These are phyloP conservation scores for Maconellicoccus hirsutus DNA, from an alignment of 1,140 invertebrate genomes.

Conservation along the genomic window DNA sequence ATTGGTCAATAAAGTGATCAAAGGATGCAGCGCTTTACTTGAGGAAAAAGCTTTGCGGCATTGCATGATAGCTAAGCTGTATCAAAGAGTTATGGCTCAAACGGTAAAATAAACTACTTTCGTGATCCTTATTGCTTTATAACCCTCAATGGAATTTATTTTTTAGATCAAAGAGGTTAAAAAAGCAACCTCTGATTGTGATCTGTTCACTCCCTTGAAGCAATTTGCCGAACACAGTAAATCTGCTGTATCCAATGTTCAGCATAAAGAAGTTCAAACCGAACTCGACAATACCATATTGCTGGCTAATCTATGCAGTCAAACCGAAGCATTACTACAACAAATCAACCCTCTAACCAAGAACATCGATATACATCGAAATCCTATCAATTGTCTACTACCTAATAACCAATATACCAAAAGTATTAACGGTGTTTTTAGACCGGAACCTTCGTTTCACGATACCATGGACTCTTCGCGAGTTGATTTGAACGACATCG, in stretches of 20 bases:
- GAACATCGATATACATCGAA: background rate
- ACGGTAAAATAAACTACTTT: conserved; percentile 22
- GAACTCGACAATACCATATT: background rate
- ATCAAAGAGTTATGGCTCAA: conserved; percentile 26
- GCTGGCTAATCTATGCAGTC: background rate
- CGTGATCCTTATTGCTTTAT: background rate
- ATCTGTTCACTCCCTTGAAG: conserved; percentile 16
- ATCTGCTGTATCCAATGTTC: background rate
- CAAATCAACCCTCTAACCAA: background rate
- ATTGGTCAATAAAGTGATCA: conserved; percentile 22
- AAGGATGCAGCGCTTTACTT: conserved; percentile 25
- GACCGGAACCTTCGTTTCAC: too few relatives aligned
- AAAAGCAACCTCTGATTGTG: conserved; percentile 19
- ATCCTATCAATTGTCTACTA: background rate
- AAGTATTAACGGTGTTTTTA: background rate
- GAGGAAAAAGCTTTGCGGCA: conserved; percentile 29
- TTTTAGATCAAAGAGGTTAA: conserved; percentile 25
- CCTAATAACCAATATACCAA: background rate
- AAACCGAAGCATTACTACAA: conserved; percentile 3
- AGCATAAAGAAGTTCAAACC: background rate
- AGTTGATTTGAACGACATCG: background rate
- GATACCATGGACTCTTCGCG: background rate
- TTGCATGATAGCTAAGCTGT: conserved; percentile 28
- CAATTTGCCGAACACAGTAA: conserved; percentile 21
- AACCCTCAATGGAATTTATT: background rate